Evolutionary conservation across 2,888 invertebrate species (phyloP).

Genomic region (Machimus rusticus): DNA sequence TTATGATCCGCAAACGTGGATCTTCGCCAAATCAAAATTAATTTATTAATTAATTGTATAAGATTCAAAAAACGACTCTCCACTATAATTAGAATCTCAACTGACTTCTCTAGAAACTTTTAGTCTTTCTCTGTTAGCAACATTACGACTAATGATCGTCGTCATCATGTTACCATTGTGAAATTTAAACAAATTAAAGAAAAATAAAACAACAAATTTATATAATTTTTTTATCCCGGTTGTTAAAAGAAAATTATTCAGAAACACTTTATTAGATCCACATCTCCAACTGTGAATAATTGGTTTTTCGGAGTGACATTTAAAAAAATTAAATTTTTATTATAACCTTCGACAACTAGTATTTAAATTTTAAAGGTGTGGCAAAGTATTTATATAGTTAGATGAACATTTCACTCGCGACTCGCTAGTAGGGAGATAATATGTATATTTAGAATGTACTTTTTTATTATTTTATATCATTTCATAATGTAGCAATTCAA

Average conservation of each 20-base stretch:
- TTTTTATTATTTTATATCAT: too few relatives aligned
- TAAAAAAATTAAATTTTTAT: too few relatives aligned
- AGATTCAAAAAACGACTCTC: background rate
- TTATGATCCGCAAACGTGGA: conserved; percentile 58
- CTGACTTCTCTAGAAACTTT: background rate
- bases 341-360: too few relatives aligned
- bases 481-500: too few relatives aligned
- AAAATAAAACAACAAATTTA: background rate
- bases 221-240: background rate
- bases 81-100: background rate
- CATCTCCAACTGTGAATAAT: too few relatives aligned
- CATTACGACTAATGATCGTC: background rate
- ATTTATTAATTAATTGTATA: background rate
- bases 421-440: too few relatives aligned
- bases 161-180: background rate
- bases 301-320: too few relatives aligned
- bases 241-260: background rate
- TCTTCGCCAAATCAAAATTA: conserved; percentile 54
- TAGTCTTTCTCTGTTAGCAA: background rate
- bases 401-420: too few relatives aligned
- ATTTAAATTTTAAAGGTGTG: too few relatives aligned
- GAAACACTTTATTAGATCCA: background rate
- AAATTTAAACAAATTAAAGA: background rate
- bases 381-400: too few relatives aligned
- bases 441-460: too few relatives aligned